Base-by-base conservation (phyloP, 2,888 invertebrate species). In the Melangyna quadrimaculata region DNA sequence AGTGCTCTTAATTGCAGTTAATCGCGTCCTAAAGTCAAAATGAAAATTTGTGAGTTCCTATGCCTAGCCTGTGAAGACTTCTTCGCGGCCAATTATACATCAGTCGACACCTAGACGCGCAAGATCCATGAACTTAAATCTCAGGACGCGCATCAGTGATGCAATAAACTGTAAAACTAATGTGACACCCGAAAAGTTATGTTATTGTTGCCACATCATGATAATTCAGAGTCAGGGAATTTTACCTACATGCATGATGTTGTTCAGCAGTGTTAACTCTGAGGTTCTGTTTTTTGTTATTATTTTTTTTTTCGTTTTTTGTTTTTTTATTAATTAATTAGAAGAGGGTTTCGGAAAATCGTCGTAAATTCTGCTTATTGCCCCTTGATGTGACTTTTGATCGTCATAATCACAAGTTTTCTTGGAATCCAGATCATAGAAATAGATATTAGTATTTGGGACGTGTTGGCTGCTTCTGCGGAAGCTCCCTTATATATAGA, bases 161-260 rank as follows among this genome's bases (percentile, higher is more conserved):
- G 86, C 81, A 81, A 86, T 86, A 86, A 86, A 86, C 73, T 73
- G 69, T 69, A 78, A 86, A 86, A 86, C 86, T 86, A 78, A 86
- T 86, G 86, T 86, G 86, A 86, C 86, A 86, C 69, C 45, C 63
- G 69, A 43, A 65, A 79, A 86, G 81, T 86, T 86, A 86, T 86
- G 86, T 69, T 81, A 86, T 81, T 86, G 86, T 86, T 86, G 63
- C 86, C 86, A 86, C 86, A 86, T 86, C 86, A 86, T 86, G 86
- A 86, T 86, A 86, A 86, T 77, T 73, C 73, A 81, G 71, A 17
- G 19, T n/a, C n/a, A 57, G 53, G 19, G 63, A 51, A 48, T 37
- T 45, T n/a, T n/a, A n/a, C n/a, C n/a, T n/a, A n/a, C n/a, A n/a
- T n/a, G n/a, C n/a, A n/a, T n/a, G n/a, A 32, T 48, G 65, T 48